phyloP scores from a whole-genome alignment of 2,113 vertebrate species.

The Calonectris borealis region DNA sequence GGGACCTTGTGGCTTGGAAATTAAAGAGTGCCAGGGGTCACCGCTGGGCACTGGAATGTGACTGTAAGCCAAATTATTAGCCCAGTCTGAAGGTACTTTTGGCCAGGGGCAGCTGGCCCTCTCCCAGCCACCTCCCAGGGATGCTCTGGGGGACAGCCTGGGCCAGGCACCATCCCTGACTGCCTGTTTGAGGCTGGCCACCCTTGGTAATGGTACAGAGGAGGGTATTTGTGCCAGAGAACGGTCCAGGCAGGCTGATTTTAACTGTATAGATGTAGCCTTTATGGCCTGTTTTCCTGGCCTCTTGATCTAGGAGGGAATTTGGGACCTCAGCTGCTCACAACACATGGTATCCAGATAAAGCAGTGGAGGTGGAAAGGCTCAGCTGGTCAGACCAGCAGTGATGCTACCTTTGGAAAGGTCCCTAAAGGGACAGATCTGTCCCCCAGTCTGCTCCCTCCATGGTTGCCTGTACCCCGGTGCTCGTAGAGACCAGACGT shows the following conservation, averaged over 20 bases:
- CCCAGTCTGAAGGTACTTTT: neutral
- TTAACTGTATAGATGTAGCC: neutral
- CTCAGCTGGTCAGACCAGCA: neutral
- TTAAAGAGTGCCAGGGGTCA: neutral
- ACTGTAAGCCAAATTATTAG: neutral
- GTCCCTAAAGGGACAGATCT: neutral
- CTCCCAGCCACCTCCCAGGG: neutral
- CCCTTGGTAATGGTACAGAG: accelerated
- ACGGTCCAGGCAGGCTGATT: accelerated
- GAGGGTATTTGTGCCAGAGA: neutral
- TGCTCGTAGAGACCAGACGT: accelerated
- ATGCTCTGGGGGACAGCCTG: neutral
- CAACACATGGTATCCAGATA: neutral
- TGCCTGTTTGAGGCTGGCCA: neutral
- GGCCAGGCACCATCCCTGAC: neutral
- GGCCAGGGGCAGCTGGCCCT: neutral
- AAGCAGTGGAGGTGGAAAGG: neutral
- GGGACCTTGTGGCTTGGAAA: neutral
- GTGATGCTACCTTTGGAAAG: neutral
- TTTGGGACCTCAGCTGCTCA: neutral
- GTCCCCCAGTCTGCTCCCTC: neutral
- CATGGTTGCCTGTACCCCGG: accelerated
- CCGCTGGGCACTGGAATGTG: neutral
- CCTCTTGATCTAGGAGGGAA: neutral
- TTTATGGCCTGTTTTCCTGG: neutral